Conservation (phyloP, 1,140 invertebrate species). For the Platyscapa corneri region DNA sequence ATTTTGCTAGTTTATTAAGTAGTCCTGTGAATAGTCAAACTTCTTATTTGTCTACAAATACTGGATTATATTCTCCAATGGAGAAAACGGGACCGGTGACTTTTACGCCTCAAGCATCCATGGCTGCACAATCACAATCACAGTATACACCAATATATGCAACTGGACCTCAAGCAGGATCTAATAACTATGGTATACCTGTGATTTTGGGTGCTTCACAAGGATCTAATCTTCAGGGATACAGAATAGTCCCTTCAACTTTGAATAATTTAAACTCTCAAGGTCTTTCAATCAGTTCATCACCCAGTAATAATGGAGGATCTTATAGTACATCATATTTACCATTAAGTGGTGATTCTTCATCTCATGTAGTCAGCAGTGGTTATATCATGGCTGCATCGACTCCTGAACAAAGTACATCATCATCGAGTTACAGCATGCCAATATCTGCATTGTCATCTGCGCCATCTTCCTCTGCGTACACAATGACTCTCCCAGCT, state of each 20-base stretch:
- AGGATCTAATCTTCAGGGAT: conserved; percentile 45
- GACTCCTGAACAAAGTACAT: conserved; percentile 50
- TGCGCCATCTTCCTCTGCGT: conserved; percentile 37
- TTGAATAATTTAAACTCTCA: conserved; percentile 38
- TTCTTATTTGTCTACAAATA: conserved; percentile 50
- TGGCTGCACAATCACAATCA: not conserved
- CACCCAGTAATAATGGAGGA: conserved; percentile 26
- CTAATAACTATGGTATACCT: conserved; percentile 53
- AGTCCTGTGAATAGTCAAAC: not conserved
- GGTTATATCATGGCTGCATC: conserved; percentile 59
- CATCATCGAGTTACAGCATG: conserved; percentile 54
- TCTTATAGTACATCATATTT: conserved; percentile 14
- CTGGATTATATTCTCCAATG: conserved; percentile 54
- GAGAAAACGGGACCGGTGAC: conserved; percentile 70
- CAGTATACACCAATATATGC: conserved; percentile 54
- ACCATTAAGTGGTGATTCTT: conserved; percentile 42
- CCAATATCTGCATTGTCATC: conserved; percentile 26
- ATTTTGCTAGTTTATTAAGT: conserved; percentile 40
- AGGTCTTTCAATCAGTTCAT: conserved; percentile 51
- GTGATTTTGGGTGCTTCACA: conserved; percentile 52
- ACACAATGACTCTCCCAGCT: conserved; percentile 46
- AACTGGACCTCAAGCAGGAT: conserved; percentile 45
- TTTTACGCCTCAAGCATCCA: conserved; percentile 55
- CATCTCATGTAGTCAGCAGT: conserved; percentile 59
- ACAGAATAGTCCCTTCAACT: conserved; percentile 43